Base-by-base conservation (phyloP, 2,113 vertebrate species). In the Corvus hawaiiensis region DNA sequence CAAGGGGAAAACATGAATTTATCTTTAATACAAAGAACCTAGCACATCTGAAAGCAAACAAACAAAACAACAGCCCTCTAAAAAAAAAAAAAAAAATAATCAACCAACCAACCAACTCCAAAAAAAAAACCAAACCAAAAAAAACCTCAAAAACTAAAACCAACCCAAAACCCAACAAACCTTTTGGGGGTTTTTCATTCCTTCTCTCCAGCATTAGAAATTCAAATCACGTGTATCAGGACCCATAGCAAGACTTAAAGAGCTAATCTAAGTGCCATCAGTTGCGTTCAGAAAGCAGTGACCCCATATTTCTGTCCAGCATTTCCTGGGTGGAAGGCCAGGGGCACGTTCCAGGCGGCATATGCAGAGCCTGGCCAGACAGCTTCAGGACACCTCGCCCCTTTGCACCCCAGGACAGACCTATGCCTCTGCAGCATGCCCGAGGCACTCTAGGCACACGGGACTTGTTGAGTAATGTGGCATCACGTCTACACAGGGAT, bases 371-470 rank as follows among this genome's bases (percentile, higher is more conserved):
- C 39, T 41, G 28, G 73, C 30, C 52, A 75, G 63, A 54, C 46
- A 81, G 62, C 51, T 41, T 28, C 21, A 44, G 64, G 48, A 48
- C 43, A 27, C 33, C 20, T 15, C 1, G 26, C 15, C 16, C 22
- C 0, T n/a, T 16, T 10, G 13, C 23, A 6, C 5, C 1, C 9
- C 61, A 78, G 64, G 37, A 49, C 58, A 58, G 39, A 72, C 5
- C 20, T 5, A 0, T 16, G 30, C 16, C 17, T 2, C 14, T 0
- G 0, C 2, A 55, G 58, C 61, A 3, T 0, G 0, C 30, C 51
- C 0, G 0, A 23, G 1, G 1, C 41, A 4, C 32, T 7, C 26
- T 6, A 46, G 46, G 28, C 37, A 69, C 6, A 1, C 0, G 0
- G 12, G 32, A 35, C 33, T 77, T 9, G 11, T 5, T 8, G 26